Evolutionary conservation across 2,888 invertebrate genomes (phyloP), one percentile per base, ranked within the genome.

Genomic region (Pediacus dermestoides): DNA sequence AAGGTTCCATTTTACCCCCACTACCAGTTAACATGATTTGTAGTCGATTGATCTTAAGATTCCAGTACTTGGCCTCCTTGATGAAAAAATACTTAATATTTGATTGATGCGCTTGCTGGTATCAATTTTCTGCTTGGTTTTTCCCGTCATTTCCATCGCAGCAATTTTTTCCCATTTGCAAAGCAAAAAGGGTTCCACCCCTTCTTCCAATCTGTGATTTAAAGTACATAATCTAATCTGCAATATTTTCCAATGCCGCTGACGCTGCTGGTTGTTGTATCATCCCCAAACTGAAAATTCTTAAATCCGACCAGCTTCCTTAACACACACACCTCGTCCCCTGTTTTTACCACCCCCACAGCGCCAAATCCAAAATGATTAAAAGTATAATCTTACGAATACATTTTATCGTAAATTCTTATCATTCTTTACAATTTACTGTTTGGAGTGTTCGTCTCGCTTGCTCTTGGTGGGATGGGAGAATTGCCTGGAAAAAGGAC

Each of bases 321-420:
- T 42, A 43, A 43, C 37, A 42, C 39, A 40, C 36, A 28, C 16
- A 22, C 39, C n/a, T n/a, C n/a, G n/a, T n/a, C n/a, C n/a, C n/a
- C n/a, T n/a, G n/a, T n/a, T n/a, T n/a, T n/a, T n/a, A 28, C 32
- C 25, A 37, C 38, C 44, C 14, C 18, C 30, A 27, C 32, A 23
- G 18, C 26, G 16, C 23, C 49, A 57, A 58, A 60, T 60, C 58
- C 59, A 44, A 55, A 60, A 62, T 63, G 64, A 64, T 64, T 64
- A 63, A 63, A 63, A 61, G 63, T 61, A 61, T 62, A 62, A 63
- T 62, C 65, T 63, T 11, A 13, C 14, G 57, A 58, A 61, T 60
- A 61, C 63, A 58, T 57, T 60, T 60, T 52, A 58, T 60, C 57
- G 56, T 46, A 43, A 50, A 53, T 58, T 58, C 55, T 53, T 55